These are phyloP conservation scores for Agriotes lineatus DNA, from an alignment of 2,888 invertebrate species.

Conservation along the genomic window DNA sequence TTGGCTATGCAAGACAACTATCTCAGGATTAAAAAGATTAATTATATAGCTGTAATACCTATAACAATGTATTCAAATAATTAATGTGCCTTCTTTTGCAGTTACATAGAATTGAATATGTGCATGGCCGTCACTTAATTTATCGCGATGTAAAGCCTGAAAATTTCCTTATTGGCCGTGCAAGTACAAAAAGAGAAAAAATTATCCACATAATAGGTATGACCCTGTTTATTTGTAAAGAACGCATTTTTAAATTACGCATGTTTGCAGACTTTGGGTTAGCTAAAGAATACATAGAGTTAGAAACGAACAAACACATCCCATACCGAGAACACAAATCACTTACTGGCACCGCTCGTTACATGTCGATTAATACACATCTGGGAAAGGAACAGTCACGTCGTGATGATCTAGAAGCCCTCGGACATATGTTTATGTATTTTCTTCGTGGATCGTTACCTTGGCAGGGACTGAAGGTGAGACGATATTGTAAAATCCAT, in stretches of 20 bases:
- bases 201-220: constrained; percentile 92
- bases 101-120: constrained; percentile 91
- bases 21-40: too few relatives aligned
- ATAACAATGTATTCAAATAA: too few relatives aligned
- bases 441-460: constrained; percentile 99
- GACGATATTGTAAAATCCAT: too few relatives aligned
- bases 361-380: constrained; percentile 99
- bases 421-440: constrained; percentile 99
- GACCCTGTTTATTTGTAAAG: background rate
- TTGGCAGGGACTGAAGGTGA: constrained; percentile 98
- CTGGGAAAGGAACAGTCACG: constrained; percentile 99
- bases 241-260: background rate
- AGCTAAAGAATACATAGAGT: constrained; percentile 99
- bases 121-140: constrained; percentile 98
- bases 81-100: constrained; percentile 6
- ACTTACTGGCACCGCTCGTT: constrained; percentile 95
- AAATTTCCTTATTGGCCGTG: constrained; percentile 98
- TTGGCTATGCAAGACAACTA: too few relatives aligned
- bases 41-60: too few relatives aligned
- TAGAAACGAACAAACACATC: constrained; percentile 99
- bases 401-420: constrained; percentile 95
- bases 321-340: constrained; percentile 99
- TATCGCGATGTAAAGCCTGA: constrained; percentile 99
- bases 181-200: constrained; percentile 96
- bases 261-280: constrained; percentile 92